Evolutionary conservation across 2,797 vertebrate genomes (phyloP).

Genomic region (Momotus momota): DNA sequence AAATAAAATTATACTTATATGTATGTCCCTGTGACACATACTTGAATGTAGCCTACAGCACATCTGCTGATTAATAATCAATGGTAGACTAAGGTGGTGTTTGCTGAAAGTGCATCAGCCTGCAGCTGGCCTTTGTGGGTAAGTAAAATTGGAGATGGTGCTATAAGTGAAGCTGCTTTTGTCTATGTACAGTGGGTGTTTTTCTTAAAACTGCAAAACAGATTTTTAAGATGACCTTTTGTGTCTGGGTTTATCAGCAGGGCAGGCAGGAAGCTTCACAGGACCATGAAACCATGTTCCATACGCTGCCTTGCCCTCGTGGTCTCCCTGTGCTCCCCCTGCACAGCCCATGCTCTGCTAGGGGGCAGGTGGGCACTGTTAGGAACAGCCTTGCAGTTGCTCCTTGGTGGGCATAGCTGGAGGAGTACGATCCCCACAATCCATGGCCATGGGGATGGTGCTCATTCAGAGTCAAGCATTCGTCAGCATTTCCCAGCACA

Average conservation of each 20-base stretch:
- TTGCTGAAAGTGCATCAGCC: neutral
- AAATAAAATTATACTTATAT: neutral
- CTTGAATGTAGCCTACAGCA: neutral
- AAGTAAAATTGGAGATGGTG: fast-evolving
- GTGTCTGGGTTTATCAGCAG: neutral
- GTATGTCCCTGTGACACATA: neutral
- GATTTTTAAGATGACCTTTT: neutral
- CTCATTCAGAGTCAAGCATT: fast-evolving
- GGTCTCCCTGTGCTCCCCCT: fast-evolving
- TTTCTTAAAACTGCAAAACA: neutral
- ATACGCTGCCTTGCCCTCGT: fast-evolving
- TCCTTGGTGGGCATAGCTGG: fast-evolving
- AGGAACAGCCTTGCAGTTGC: neutral
- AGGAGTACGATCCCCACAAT: no score
- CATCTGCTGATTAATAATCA: neutral
- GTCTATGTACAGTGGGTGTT: fast-evolving
- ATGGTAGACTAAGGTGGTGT: fast-evolving
- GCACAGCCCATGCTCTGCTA: fast-evolving
- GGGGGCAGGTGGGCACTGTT: neutral
- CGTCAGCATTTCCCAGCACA: fast-evolving
- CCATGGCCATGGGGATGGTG: fast-evolving
- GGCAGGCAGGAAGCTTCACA: neutral
- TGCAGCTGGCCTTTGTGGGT: neutral
- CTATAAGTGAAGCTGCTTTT: fast-evolving
- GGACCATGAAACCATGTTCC: fast-evolving